These are phyloP conservation scores for Xanthia icteritia DNA, from an alignment of 2,888 invertebrate genomes.

Conservation along the genomic window DNA sequence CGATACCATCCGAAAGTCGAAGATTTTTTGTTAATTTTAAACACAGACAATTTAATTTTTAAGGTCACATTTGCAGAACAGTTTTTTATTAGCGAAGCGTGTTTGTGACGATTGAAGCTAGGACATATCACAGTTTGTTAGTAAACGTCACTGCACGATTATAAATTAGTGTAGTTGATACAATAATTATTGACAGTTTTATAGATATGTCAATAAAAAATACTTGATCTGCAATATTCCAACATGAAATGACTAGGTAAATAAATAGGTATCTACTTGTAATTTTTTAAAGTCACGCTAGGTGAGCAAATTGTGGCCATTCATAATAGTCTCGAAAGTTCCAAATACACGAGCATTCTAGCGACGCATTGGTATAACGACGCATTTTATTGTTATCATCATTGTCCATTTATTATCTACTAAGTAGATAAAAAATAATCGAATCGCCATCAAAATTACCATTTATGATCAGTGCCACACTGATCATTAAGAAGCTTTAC, in stretches of 20 bases:
- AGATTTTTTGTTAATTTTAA: constrained; percentile 55
- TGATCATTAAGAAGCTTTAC: constrained; percentile 83
- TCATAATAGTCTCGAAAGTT: constrained; percentile 14
- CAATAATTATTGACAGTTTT: constrained; percentile 29
- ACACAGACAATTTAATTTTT: constrained; percentile 42
- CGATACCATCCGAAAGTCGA: constrained; percentile 67
- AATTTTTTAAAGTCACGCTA: constrained; percentile 31
- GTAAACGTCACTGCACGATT: constrained; percentile 51
- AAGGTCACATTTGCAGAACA: constrained; percentile 15
- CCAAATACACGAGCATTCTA: constrained; percentile 35
- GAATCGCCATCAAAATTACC: constrained; percentile 58
- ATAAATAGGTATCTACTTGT: constrained; percentile 21
- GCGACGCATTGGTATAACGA: constrained; percentile 19
- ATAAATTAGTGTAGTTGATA: constrained; percentile 44
- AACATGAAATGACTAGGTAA: constrained; percentile 24
- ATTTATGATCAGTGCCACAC: constrained; percentile 64
- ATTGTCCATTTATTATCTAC: constrained; percentile 63
- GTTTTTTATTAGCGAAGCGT: constrained; percentile 33
- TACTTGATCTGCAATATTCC: constrained; percentile 14
- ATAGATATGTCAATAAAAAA: constrained; percentile 12
- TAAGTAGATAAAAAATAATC: constrained; percentile 62
- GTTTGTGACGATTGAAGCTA: constrained; percentile 58
- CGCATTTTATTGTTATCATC: constrained; percentile 51
- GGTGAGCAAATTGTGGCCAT: constrained; percentile 24
- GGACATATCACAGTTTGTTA: constrained; percentile 67